Evolutionary conservation across 1,140 invertebrate species (phyloP), one percentile per base, ranked within the genome.

Genomic region (Macrostomum lignano): DNA sequence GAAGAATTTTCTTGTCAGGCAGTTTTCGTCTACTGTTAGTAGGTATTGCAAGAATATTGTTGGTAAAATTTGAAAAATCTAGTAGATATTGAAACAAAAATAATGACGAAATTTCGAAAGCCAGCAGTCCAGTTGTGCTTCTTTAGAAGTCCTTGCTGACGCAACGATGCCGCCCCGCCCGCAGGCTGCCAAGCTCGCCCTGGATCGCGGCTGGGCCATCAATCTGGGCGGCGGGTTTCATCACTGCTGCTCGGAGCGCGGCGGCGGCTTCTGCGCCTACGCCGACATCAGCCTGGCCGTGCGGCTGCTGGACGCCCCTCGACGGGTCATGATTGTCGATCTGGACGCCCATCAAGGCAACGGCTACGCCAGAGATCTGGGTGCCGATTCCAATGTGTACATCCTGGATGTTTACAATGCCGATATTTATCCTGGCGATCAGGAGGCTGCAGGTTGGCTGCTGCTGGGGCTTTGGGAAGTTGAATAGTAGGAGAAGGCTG

Each of bases 261-360:
- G 74, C 2, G 74, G 72, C 3, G 76, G 76, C 2, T 82, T 82
- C 55, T 81, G 75, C 60, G 65, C 71, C 1, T 81, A 79, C 55
- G 75, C 75, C 6, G 76, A 79, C 50, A 77, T 82, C 21, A 74
- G 73, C 1, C 48, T 79, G 23, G 53, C 74, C 0, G 63, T 79
- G 9, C 58, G 65, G 31, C 67, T 73, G 29, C 36, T 36, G 45
- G 13, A 41, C 33, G 24, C 17, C 21, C 11, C 21, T 1, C 49
- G 62, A 42, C 70, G 66, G 36, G 68, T 68, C 7, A 73, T 81
- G 70, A 78, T 82, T 45, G 64, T 81, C 13, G 76, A 82, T 55
- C 61, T 81, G 44, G 75, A 81, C 61, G 75, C 75, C 20, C 76
- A 82, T 61, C 69, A 72, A 59, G 76, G 76, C 6, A 81, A 81